phyloP scores from a whole-genome alignment of 2,113 vertebrate species.

The Tragelaphus imberbis region DNA sequence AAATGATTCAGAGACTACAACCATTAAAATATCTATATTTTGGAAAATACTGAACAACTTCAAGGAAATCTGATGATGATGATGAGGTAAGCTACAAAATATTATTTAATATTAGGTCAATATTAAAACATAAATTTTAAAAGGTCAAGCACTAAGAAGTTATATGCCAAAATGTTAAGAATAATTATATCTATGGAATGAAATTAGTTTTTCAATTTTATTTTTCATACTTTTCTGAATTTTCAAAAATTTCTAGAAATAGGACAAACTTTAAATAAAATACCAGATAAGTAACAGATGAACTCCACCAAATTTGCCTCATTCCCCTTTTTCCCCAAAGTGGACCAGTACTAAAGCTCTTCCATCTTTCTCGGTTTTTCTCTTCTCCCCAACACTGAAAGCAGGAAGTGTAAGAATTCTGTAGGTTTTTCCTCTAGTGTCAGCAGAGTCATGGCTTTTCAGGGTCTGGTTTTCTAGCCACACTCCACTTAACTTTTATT shows the following conservation, averaged over 20 bases:
- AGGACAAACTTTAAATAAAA: neutral
- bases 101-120: neutral
- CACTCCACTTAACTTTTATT: conserved; percentile 56
- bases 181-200: neutral
- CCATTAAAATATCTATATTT: neutral
- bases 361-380: neutral
- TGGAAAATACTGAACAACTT: neutral
- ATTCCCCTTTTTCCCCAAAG: neutral
- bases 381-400: neutral
- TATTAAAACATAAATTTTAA: neutral
- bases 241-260: neutral
- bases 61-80: neutral
- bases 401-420: neutral
- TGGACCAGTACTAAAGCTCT: neutral
- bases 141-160: neutral
- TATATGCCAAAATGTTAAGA: neutral
- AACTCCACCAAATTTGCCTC: neutral
- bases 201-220: neutral
- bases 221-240: neutral
- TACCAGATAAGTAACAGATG: neutral
- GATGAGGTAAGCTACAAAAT: neutral
- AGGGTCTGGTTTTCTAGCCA: neutral
- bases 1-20: neutral
- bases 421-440: conserved; percentile 9
- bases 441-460: neutral